These are phyloP conservation scores for Bubo blakistoni DNA, from an alignment of 2,113 vertebrate species.

Conservation along the genomic window DNA sequence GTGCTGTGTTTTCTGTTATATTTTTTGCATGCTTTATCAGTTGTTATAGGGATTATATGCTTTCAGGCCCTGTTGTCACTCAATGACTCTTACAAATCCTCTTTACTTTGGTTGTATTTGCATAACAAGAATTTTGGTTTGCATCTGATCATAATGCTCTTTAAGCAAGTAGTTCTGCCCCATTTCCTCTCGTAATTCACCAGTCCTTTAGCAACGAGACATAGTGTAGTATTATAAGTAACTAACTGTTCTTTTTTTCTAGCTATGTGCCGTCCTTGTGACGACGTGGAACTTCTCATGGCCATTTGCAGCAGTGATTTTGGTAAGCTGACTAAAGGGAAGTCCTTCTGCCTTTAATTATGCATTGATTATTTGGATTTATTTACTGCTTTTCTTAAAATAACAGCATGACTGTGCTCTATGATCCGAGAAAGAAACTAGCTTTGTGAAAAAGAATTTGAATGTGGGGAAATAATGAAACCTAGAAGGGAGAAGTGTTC, in stretches of 20 bases:
- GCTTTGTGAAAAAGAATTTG: background rate
- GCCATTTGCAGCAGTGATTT: constrained; percentile 85
- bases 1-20: background rate
- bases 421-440: background rate
- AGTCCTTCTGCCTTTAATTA: background rate
- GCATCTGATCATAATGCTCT: background rate
- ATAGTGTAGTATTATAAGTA: background rate
- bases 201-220: background rate
- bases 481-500: background rate
- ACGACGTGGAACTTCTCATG: constrained; percentile 77
- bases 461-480: background rate
- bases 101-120: background rate
- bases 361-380: background rate
- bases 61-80: background rate
- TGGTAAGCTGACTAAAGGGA: constrained; percentile 56
- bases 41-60: background rate
- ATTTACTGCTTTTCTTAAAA: background rate
- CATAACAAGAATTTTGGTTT: background rate
- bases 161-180: background rate
- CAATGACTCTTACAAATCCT: background rate
- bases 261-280: constrained; percentile 80
- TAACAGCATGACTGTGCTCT: background rate
- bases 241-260: background rate
- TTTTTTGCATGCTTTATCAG: background rate
- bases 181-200: background rate